A percentile compares a stretch with the other conserved stretches of the same genome.
Evolutionary conservation across 1,140 invertebrate genomes (phyloP).

Genomic region (Whitmania pigra): DNA sequence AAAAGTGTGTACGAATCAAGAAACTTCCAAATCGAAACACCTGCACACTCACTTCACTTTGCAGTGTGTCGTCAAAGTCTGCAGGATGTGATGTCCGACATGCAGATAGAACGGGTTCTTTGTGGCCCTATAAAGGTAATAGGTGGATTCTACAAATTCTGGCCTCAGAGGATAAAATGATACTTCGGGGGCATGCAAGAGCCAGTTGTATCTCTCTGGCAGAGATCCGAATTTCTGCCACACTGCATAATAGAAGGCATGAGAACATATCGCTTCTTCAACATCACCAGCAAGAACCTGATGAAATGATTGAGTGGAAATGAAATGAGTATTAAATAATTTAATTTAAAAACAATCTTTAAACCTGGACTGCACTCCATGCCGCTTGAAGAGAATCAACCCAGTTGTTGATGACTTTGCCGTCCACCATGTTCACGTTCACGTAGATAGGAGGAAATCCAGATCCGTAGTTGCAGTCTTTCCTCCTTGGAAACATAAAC

Average conservation of each 20-base stretch:
- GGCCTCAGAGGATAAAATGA: constrained; percentile 56
- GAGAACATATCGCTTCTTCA: constrained; percentile 59
- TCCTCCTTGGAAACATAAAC: constrained; percentile 36
- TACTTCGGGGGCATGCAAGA: constrained; percentile 51
- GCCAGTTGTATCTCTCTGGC: constrained; percentile 60
- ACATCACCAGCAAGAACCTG: constrained; percentile 56
- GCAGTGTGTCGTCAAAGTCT: constrained; percentile 50
- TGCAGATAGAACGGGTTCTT: constrained; percentile 61
- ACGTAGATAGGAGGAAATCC: constrained; percentile 57
- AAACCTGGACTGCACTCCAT: constrained; percentile 52
- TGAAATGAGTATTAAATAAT: background rate
- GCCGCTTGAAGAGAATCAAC: constrained; percentile 57
- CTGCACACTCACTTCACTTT: constrained; percentile 41
- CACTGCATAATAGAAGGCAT: constrained; percentile 55
- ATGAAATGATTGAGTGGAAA: background rate
- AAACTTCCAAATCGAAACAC: too few species aligned
- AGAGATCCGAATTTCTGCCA: constrained; percentile 55
- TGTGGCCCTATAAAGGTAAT: constrained; percentile 57
- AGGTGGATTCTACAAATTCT: constrained; percentile 58
- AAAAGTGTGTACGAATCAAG: background rate
- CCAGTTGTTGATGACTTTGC: constrained; percentile 53
- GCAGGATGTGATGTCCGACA: constrained; percentile 54
- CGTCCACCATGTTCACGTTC: constrained; percentile 59
- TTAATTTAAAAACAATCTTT: background rate
- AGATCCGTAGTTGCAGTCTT: constrained; percentile 49